These are phyloP conservation scores for Pocillopora meandrina DNA, from an alignment of 92 coral and sea anemone genomes.

Conservation along the genomic window DNA sequence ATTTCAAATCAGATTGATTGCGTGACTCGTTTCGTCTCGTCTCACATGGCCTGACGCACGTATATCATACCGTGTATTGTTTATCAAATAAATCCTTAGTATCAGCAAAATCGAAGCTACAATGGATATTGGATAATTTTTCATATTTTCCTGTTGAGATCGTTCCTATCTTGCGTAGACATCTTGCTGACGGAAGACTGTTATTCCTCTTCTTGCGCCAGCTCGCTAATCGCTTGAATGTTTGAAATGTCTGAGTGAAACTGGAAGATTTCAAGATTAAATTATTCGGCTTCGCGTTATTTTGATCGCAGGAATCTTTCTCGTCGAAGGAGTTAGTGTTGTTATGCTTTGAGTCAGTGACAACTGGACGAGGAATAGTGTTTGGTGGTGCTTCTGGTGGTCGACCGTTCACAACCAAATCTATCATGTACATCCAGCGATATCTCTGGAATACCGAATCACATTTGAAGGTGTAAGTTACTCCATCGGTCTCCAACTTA, in stretches of 20 bases:
- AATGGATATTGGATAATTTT: background rate
- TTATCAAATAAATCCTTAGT: conserved; percentile 22
- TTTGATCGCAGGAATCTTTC: background rate
- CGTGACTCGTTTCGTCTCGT: background rate
- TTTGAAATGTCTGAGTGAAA: conserved; percentile 15
- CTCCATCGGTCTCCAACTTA: conserved; percentile 15
- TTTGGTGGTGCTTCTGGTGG: conserved; percentile 39
- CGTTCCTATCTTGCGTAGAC: conserved; percentile 7
- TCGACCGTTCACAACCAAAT: conserved; percentile 31
- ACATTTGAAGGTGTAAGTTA: conserved; percentile 27
- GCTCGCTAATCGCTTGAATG: conserved; percentile 5
- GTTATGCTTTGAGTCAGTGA: background rate
- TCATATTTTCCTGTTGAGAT: background rate
- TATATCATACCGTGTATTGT: background rate
- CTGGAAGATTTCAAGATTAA: conserved; percentile 3
- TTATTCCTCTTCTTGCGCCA: conserved; percentile 25
- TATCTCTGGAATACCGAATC: conserved; percentile 32
- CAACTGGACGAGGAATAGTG: background rate
- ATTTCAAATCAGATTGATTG: too few species aligned
- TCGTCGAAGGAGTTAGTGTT: background rate
- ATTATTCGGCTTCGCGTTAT: conserved; percentile 7
- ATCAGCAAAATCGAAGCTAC: conserved; percentile 26
- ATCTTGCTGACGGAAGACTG: conserved; percentile 20
- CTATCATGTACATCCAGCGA: conserved; percentile 52
- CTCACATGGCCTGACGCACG: background rate